These are phyloP conservation scores for Umimayanthus chanpuru DNA, from an alignment of 92 coral and sea anemone genomes.

Conservation along the genomic window DNA sequence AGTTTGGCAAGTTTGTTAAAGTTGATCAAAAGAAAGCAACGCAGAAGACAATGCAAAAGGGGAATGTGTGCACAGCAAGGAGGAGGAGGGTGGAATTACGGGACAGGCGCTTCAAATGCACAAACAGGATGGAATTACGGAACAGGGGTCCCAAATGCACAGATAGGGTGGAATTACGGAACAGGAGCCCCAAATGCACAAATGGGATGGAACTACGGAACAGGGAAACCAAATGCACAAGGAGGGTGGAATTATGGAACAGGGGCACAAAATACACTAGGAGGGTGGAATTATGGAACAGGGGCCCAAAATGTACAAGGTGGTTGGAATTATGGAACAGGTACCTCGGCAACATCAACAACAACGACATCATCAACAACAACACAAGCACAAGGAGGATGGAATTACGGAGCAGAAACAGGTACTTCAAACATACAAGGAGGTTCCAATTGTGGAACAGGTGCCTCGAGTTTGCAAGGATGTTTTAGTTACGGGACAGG, in stretches of 20 bases:
- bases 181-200: slow-evolving; percentile 13
- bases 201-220: slow-evolving; percentile 10
- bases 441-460: background rate
- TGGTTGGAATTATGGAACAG: slow-evolving; percentile 1
- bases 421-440: background rate
- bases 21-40: background rate
- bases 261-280: too few species aligned
- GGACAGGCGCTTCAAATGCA: background rate
- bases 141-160: background rate
- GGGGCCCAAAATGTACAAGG: background rate
- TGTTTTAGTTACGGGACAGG: slow-evolving; percentile 5
- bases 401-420: background rate
- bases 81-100: slow-evolving; percentile 11
- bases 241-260: too few species aligned
- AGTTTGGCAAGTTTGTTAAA: slow-evolving; percentile 10
- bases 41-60: slow-evolving; percentile 3
- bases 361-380: slow-evolving; percentile 3
- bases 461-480: background rate
- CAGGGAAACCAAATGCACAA: background rate
- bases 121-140: slow-evolving; percentile 5
- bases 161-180: slow-evolving; percentile 16
- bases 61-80: slow-evolving; percentile 14
- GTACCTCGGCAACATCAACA: background rate
- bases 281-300: background rate
- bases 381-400: slow-evolving; percentile 1